Conservation (phyloP, 2,888 invertebrate genomes). For the Oxycera nigricornis region DNA sequence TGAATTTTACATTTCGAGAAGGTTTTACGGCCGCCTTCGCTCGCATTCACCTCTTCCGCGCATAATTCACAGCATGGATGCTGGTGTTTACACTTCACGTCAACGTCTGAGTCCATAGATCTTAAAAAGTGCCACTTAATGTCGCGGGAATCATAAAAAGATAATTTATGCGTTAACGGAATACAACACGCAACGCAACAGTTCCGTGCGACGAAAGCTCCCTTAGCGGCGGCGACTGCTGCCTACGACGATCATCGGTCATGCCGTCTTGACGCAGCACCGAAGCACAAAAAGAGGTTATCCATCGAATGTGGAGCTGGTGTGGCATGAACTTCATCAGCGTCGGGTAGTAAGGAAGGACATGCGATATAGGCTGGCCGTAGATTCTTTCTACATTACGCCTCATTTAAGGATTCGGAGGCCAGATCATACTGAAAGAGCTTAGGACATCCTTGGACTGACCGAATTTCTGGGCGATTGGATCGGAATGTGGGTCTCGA, state of each 20-base stretch:
- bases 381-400: no score
- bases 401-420: no score
- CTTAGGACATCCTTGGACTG: no score
- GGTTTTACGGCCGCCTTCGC: no score
- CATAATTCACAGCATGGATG: neutral
- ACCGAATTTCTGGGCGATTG: no score
- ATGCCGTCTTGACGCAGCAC: neutral
- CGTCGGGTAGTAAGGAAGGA: no score
- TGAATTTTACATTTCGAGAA: no score
- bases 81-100: neutral
- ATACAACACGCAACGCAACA: neutral
- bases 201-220: neutral
- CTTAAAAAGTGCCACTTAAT: neutral
- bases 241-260: neutral
- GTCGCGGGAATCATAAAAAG: slow-evolving; percentile 6
- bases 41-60: no score
- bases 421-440: no score
- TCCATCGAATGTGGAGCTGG: neutral
- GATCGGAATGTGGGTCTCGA: no score
- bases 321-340: neutral
- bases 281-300: neutral
- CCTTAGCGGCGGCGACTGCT: neutral
- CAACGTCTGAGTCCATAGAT: neutral
- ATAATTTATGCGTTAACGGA: slow-evolving; percentile 9
- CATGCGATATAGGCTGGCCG: no score